Evolutionary conservation across 2,797 vertebrate genomes (phyloP).

Genomic region (Phataginus tetradactyla): DNA sequence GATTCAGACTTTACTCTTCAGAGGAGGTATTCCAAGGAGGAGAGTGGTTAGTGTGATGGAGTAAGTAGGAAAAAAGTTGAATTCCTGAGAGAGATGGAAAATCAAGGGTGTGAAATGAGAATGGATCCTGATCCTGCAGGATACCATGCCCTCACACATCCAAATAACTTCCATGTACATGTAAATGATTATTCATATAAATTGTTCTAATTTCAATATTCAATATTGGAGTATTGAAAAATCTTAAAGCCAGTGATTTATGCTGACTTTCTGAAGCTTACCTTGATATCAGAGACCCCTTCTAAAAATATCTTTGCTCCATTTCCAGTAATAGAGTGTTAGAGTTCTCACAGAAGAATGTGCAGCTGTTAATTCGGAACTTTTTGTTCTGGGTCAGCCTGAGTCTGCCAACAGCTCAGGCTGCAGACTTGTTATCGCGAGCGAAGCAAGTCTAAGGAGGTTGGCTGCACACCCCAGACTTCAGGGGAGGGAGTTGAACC

Average conservation of each 20-base stretch:
- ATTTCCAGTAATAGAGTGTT: not conserved
- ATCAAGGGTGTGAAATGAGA: not conserved
- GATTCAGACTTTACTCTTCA: not conserved
- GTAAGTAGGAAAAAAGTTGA: not conserved
- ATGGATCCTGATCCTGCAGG: rapidly evolving
- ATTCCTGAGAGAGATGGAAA: not conserved
- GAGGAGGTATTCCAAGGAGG: not conserved
- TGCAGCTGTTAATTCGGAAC: too few relatives aligned
- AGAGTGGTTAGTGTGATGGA: not conserved
- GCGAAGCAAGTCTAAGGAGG: too few relatives aligned
- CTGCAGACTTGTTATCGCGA: too few relatives aligned
- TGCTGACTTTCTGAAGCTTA: not conserved
- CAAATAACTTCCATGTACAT: not conserved
- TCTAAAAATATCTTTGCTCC: not conserved
- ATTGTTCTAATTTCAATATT: not conserved
- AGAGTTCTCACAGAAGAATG: too few relatives aligned
- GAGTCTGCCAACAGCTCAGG: too few relatives aligned
- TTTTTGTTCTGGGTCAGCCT: too few relatives aligned
- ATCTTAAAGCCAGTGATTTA: not conserved
- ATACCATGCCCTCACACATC: not conserved
- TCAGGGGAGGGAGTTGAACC: too few relatives aligned
- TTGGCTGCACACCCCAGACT: too few relatives aligned
- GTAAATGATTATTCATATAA: not conserved
- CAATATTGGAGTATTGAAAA: not conserved
- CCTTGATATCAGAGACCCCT: not conserved